Evolutionary conservation across 2,113 vertebrate genomes (phyloP), one percentile per base, ranked within the genome.

Genomic region (Pelusios castaneus): DNA sequence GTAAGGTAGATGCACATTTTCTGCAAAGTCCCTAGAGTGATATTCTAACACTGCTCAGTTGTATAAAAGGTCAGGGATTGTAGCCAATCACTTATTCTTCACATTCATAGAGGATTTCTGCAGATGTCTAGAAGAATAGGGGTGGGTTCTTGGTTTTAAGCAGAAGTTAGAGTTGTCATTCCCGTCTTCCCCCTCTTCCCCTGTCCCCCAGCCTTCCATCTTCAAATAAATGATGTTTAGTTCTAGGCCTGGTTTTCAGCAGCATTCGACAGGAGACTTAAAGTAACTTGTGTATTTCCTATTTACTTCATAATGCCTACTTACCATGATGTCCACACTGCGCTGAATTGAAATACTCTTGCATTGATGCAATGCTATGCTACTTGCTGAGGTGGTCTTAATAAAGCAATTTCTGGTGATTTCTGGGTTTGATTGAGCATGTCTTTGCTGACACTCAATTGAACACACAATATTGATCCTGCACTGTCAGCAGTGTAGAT

Each of bases 31-130:
- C 56, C 1, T 29, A 55, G 92, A 38, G 43, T 79, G n/a, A 76
- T 83, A 10, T 54, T 55, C 14, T 7, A 52, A 31, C 1, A 16
- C 55, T 19, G 14, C 58, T 67, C 56, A 84, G 76, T 41, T 45
- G 16, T 88, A 85, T 80, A 77, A 89, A 89, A 95, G 89, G 90
- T 91, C 95, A 93, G 70, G 84, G 83, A 85, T 27, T 87, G 10
- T 75, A 34, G 56, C 91, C 95, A 88, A 89, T 90, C 55, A 82
- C 0, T 54, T 80, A 17, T 22, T 78, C 73, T 70, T 80, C 79
- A 67, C 34, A 16, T 24, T 9, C 11, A 79, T 0, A 0, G 34
- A 79, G 86, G 90, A 38, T 80, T 93, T 92, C 67, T 83, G 8
- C 80, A 43, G 67, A 41, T 83, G 58, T 16, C 31, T 70, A 52